Evolutionary conservation across 2,797 vertebrate species (phyloP).

Genomic region (Gadopsis bispinosus): DNA sequence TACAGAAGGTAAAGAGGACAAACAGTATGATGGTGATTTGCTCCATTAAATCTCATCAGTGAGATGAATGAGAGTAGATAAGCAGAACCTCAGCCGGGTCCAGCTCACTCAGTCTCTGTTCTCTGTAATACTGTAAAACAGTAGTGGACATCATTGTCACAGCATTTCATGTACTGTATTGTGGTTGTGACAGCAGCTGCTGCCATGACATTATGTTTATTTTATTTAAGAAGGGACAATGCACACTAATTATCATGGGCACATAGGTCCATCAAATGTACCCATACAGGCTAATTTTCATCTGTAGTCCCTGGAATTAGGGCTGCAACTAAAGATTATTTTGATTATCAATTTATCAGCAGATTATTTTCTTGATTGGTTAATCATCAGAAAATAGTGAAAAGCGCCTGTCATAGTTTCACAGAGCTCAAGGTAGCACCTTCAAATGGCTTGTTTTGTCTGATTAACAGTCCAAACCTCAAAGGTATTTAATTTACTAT

Average conservation of each 20-base stretch:
- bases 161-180: neutral
- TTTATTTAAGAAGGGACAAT: too few relatives aligned
- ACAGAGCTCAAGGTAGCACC: neutral
- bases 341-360: neutral
- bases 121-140: slow-evolving; percentile 27
- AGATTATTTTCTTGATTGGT: neutral
- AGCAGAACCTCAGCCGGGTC: slow-evolving; percentile 39
- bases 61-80: slow-evolving; percentile 56
- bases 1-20: slow-evolving; percentile 17
- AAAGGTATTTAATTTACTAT: neutral
- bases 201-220: neutral
- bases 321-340: neutral
- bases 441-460: neutral
- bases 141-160: slow-evolving; percentile 1
- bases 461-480: neutral
- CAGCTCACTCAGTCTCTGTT: slow-evolving; percentile 20
- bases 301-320: too few relatives aligned
- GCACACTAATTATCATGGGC: too few relatives aligned
- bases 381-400: neutral
- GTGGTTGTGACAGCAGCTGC: neutral
- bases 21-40: slow-evolving; percentile 27
- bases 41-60: slow-evolving; percentile 65
- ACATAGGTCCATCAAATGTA: too few relatives aligned
- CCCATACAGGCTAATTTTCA: too few relatives aligned
- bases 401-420: neutral